Evolutionary conservation across 2,797 vertebrate genomes (phyloP).

Genomic region (Meriones psammophilus): DNA sequence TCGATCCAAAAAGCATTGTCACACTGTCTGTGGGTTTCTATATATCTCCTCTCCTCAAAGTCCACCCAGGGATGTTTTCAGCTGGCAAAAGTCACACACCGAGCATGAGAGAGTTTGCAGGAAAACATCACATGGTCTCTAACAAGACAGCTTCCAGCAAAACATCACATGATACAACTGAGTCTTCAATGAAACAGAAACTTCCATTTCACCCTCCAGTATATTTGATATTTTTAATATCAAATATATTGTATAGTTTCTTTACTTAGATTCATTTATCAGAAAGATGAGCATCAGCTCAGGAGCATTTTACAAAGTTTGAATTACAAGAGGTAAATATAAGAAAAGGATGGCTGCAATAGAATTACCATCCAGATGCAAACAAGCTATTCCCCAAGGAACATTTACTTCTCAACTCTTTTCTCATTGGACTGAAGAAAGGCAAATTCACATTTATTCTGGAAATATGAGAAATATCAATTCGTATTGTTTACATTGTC

Average conservation of each 20-base stretch:
- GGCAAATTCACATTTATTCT: neutral
- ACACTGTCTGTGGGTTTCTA: too few species aligned
- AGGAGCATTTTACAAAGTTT: constrained; percentile 6
- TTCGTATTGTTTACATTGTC: neutral
- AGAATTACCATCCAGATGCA: neutral
- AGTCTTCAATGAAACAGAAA: too few species aligned
- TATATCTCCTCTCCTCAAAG: too few species aligned
- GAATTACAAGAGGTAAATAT: neutral
- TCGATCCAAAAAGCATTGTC: too few species aligned
- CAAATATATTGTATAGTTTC: neutral
- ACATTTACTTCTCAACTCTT: neutral
- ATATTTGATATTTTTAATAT: neutral
- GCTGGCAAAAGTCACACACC: too few species aligned
- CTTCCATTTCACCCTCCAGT: too few species aligned
- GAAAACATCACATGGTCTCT: too few species aligned
- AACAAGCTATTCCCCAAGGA: neutral
- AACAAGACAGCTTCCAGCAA: too few species aligned
- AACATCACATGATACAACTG: too few species aligned
- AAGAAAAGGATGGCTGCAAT: neutral
- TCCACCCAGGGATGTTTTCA: too few species aligned
- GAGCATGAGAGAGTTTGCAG: too few species aligned
- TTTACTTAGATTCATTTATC: neutral
- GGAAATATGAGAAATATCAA: neutral
- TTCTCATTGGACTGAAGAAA: neutral
- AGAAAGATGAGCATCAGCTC: neutral